Evolutionary conservation across 2,888 invertebrate genomes (phyloP), one percentile per base, ranked within the genome.

Genomic region (Euplagia quadripunctaria): DNA sequence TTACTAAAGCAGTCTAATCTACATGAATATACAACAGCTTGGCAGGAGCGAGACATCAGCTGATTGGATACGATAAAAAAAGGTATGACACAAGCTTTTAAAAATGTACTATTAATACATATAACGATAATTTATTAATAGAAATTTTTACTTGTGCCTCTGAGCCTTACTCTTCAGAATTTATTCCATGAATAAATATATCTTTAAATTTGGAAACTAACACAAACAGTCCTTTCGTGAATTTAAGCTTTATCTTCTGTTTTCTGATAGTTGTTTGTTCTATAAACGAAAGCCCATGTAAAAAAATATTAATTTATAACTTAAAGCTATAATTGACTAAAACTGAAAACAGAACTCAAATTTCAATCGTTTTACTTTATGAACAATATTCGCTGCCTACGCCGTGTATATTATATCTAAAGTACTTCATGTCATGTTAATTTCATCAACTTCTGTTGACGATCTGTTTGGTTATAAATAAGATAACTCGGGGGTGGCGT

Each of bases 381-480:
- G 71, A 61, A 68, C 61, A 61, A 71, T 55, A 58, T 52, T 65
- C 55, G 52, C 46, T 55, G 20, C 61, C 58, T 42, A 68, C 72
- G 4, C n/a, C 43, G 46, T 65, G 70, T 69, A 41, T 73, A 65
- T 42, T 55, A 55, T 55, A 42, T 58, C n/a, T 68, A 74, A 69
- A 73, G 69, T 73, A 41, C 31, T 58, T 71, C 66, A 49, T 74
- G 79, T 70, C 68, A 42, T 72, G 69, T 78, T 74, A 68, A 80
- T 82, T 74, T 76, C 73, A 78, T 82, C 70, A 73, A 68, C 43
- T 66, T 73, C 42, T 61, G 65, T 69, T 70, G 46, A 43, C 68
- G 11, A 20, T 16, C 64, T 68, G 71, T 76, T 78, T 79, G 71
- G 74, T 75, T 68, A 78, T 76, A 70, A 79, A 82, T 74, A 61